A percentile compares a stretch with the other conserved stretches of the same genome.
phyloP scores from a whole-genome alignment of 2,113 vertebrate genomes.

The Trochalopteron elliotii region DNA sequence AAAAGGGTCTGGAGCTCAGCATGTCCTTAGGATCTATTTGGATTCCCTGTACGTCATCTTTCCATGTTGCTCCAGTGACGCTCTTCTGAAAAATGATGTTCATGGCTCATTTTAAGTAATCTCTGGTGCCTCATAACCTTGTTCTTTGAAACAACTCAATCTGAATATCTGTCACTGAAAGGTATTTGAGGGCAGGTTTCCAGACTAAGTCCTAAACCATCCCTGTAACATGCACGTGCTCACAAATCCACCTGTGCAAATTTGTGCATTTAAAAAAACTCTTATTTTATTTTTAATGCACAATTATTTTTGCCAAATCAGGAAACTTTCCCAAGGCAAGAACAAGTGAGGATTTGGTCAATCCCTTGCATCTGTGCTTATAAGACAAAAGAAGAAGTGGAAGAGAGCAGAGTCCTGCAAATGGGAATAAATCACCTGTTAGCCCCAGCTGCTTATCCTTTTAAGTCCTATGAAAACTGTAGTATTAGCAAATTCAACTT shows the following conservation, averaged over 20 bases:
- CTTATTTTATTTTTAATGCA: neutral
- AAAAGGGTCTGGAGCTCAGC: neutral
- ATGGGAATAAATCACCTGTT: neutral
- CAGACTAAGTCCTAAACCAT: neutral
- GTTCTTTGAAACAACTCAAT: neutral
- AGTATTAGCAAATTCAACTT: neutral
- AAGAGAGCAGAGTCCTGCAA: neutral
- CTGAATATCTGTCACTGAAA: neutral
- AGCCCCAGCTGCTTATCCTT: neutral
- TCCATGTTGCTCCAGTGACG: neutral
- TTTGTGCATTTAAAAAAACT: neutral
- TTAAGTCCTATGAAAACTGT: neutral
- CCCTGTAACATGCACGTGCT: neutral
- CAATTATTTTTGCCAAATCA: neutral
- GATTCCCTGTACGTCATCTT: neutral
- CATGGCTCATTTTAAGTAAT: neutral
- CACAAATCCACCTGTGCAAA: neutral
- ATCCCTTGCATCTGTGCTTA: neutral
- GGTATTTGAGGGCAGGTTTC: neutral
- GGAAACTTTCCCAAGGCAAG: neutral
- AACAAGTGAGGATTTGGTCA: neutral
- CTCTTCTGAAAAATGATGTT: neutral
- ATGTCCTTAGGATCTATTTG: neutral
- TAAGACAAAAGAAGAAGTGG: neutral
- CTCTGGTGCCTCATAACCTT: neutral